Evolutionary conservation across 2,797 vertebrate genomes (phyloP).

Genomic region (Melanotaenia trifasciata): DNA sequence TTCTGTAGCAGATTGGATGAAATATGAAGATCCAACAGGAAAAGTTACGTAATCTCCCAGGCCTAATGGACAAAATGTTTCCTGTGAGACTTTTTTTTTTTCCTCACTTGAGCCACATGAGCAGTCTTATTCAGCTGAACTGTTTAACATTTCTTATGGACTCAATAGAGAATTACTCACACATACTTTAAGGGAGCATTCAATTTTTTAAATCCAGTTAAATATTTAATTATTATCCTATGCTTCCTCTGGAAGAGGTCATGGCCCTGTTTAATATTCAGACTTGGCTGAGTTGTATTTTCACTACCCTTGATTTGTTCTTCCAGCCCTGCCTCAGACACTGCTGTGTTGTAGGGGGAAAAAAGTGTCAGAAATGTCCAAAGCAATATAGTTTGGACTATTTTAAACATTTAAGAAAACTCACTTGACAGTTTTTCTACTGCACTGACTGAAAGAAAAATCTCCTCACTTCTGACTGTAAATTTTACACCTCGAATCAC

Average conservation of each 20-base stretch:
- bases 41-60: conserved; percentile 68
- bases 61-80: conserved; percentile 41
- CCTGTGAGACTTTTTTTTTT: conserved; percentile 6
- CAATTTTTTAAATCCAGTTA: conserved; percentile 51
- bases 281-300: conserved; percentile 46
- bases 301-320: conserved; percentile 66
- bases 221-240: conserved; percentile 61
- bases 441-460: conserved; percentile 1
- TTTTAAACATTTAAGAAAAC: conserved; percentile 20
- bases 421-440: conserved; percentile 22
- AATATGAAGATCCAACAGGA: conserved; percentile 17
- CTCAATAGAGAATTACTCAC: conserved; percentile 31
- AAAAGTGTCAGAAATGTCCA: conserved; percentile 51
- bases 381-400: conserved; percentile 5
- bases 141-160: conserved; percentile 2
- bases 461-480: background rate
- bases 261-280: conserved; percentile 42
- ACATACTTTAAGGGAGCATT: conserved; percentile 39
- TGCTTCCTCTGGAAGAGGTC: conserved; percentile 28
- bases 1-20: conserved; percentile 10
- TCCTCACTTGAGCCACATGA: background rate
- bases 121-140: background rate
- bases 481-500: conserved; percentile 35
- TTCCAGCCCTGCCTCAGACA: conserved; percentile 37
- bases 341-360: conserved; percentile 19